Conservation (phyloP, 1,140 invertebrate genomes). For the Ooceraea biroi region DNA sequence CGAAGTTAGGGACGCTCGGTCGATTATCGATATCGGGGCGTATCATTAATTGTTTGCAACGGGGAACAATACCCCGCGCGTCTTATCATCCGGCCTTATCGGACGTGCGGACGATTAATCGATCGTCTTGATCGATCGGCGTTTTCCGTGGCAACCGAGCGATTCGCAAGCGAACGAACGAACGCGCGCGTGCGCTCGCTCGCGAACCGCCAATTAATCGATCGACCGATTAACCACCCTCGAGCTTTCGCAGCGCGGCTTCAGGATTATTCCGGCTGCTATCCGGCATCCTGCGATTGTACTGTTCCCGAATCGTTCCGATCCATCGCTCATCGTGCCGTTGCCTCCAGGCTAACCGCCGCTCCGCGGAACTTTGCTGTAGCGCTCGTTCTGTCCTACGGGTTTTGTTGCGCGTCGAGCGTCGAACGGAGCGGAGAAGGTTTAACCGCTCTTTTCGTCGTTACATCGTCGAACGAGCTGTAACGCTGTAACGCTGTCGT, state of each 20-base stretch:
- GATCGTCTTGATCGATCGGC: slow-evolving; percentile 48
- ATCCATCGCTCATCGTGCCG: slow-evolving; percentile 60
- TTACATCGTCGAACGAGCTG: slow-evolving; percentile 49
- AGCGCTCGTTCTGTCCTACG: slow-evolving; percentile 53
- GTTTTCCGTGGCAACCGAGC: slow-evolving; percentile 40
- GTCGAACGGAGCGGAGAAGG: background rate
- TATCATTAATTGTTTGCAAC: slow-evolving; percentile 61
- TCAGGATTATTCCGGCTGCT: slow-evolving; percentile 32
- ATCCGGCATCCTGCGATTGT: slow-evolving; percentile 31
- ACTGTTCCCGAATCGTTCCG: slow-evolving; percentile 64
- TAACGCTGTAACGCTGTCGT: slow-evolving; percentile 38
- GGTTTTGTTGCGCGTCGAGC: slow-evolving; percentile 51
- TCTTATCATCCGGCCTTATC: slow-evolving; percentile 54
- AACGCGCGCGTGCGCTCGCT: background rate
- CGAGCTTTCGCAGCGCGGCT: slow-evolving; percentile 27
- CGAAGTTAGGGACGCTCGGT: slow-evolving; percentile 8
- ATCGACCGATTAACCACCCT: slow-evolving; percentile 54
- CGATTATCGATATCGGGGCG: slow-evolving; percentile 54
- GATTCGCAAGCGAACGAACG: slow-evolving; percentile 7
- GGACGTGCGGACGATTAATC: slow-evolving; percentile 47
- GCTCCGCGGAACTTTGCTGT: background rate
- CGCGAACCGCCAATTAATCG: slow-evolving; percentile 58
- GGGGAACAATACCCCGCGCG: slow-evolving; percentile 43
- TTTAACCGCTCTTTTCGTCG: slow-evolving; percentile 52
- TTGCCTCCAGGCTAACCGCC: slow-evolving; percentile 48